phyloP scores from a whole-genome alignment of 2,797 vertebrate genomes.

The Ptychadena robeensis region DNA sequence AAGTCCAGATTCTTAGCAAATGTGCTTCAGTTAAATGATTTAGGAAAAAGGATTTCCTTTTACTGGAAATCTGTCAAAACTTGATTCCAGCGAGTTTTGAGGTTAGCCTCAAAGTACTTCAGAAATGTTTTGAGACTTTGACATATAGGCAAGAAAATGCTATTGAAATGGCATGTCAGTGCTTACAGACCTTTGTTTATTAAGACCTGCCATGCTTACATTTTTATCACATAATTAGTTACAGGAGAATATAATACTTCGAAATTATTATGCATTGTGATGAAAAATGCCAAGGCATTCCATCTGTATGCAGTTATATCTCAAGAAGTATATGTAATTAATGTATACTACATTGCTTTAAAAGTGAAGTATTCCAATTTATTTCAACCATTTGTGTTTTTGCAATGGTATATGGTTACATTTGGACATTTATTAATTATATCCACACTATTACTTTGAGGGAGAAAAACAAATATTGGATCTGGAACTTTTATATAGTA shows the following conservation, averaged over 20 bases:
- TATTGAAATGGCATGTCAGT: slow-evolving; percentile 49
- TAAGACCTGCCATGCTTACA: slow-evolving; percentile 29
- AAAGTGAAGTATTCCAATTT: no score
- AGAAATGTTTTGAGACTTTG: slow-evolving; percentile 45
- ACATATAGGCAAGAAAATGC: slow-evolving; percentile 35
- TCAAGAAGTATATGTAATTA: neutral
- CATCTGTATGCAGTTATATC: neutral
- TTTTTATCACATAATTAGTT: slow-evolving; percentile 49
- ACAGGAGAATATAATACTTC: slow-evolving; percentile 34
- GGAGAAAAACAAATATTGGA: no score
- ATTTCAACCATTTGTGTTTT: no score
- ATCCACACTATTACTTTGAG: no score
- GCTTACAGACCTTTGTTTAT: slow-evolving; percentile 44
- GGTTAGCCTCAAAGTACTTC: slow-evolving; percentile 57
- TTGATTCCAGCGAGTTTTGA: slow-evolving; percentile 56
- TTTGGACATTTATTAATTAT: no score
- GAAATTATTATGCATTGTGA: slow-evolving; percentile 1
- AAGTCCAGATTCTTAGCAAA: slow-evolving; percentile 45
- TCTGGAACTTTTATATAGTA: no score
- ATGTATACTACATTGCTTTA: neutral
- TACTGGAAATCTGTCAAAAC: slow-evolving; percentile 60
- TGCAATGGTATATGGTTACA: no score
- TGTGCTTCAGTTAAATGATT: slow-evolving; percentile 56
- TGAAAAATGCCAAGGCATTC: neutral
- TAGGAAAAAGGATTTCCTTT: slow-evolving; percentile 59